Evolutionary conservation across 2,888 invertebrate genomes (phyloP).

Genomic region (Hypercompe scribonia): DNA sequence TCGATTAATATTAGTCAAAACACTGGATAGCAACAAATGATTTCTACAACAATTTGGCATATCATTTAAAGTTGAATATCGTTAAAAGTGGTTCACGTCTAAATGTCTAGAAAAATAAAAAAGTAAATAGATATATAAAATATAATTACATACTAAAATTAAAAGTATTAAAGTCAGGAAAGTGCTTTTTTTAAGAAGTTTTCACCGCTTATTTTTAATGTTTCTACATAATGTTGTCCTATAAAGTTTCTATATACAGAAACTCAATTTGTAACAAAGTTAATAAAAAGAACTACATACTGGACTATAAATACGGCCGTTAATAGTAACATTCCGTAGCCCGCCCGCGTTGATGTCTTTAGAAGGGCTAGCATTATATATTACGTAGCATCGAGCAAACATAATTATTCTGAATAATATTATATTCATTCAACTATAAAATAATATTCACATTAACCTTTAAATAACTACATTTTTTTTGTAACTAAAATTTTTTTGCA

Average conservation of each 20-base stretch:
- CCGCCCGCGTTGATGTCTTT: constrained; percentile 82
- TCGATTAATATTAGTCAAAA: too few relatives aligned
- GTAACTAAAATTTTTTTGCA: background rate
- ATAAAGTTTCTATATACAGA: background rate
- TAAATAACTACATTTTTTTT: background rate
- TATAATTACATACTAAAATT: too few relatives aligned
- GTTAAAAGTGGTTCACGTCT: background rate
- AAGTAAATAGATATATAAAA: too few relatives aligned
- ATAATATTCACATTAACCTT: background rate
- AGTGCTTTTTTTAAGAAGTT: background rate
- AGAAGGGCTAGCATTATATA: constrained; percentile 48
- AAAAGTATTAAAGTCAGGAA: background rate
- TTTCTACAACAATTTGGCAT: too few relatives aligned
- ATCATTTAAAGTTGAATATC: too few relatives aligned
- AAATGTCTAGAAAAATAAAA: background rate
- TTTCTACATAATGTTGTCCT: background rate
- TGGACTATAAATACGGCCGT: constrained; percentile 35
- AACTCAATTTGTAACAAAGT: background rate
- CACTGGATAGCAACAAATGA: too few relatives aligned
- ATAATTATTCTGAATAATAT: constrained; percentile 1
- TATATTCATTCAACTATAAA: background rate
- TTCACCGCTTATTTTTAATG: background rate
- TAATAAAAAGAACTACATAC: constrained; percentile 4
- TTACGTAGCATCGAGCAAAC: background rate
- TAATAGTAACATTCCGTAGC: constrained; percentile 40